These are phyloP conservation scores for Percopsis omiscomaycus DNA, from an alignment of 2,797 vertebrate species.

Conservation along the genomic window DNA sequence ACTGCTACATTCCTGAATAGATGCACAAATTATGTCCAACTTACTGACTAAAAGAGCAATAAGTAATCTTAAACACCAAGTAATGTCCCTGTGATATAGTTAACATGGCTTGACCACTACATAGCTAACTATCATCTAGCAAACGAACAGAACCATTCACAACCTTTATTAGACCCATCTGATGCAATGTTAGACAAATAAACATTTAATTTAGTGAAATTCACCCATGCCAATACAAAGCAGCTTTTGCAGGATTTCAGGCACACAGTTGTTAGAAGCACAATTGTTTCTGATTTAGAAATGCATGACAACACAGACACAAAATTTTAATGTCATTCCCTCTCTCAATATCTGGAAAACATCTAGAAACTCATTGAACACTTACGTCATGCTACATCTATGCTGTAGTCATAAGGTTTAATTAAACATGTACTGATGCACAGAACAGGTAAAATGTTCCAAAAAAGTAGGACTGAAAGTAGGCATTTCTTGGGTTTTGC, in stretches of 20 bases:
- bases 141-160: background rate
- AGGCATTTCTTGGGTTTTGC: constrained; percentile 25
- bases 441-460: background rate
- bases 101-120: background rate
- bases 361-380: background rate
- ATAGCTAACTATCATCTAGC: constrained; percentile 2
- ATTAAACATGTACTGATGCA: constrained; percentile 18
- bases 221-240: too few species aligned
- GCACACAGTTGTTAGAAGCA: background rate
- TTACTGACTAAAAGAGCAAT: constrained; percentile 11
- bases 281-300: background rate
- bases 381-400: background rate
- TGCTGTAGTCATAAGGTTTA: background rate
- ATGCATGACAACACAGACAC: too few species aligned
- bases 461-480: constrained; percentile 5
- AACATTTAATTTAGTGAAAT: too few species aligned
- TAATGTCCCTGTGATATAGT: background rate
- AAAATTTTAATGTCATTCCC: too few species aligned
- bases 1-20: constrained; percentile 61
- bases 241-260: background rate
- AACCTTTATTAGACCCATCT: background rate
- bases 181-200: too few species aligned
- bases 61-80: background rate
- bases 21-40: constrained; percentile 43
- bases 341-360: too few species aligned